A percentile compares a stretch with the other conserved stretches of the same genome.
Evolutionary conservation across 2,888 invertebrate species (phyloP).

Genomic region (Kryphioiulus occultus): DNA sequence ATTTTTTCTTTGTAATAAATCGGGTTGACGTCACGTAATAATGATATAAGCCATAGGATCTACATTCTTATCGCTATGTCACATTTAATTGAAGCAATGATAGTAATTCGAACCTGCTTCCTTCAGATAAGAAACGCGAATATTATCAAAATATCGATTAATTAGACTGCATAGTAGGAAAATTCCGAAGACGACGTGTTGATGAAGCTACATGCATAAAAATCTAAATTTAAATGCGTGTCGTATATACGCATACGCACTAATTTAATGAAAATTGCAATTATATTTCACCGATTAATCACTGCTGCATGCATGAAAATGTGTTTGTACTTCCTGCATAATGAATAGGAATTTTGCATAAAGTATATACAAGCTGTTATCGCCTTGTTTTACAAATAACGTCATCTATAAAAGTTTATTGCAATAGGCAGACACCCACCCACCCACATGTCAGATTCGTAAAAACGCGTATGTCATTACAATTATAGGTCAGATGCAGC

Average conservation of each 20-base stretch:
- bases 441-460: constrained; percentile 14
- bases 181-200: neutral
- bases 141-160: constrained; percentile 35
- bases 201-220: neutral
- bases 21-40: constrained; percentile 15
- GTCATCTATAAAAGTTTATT: neutral
- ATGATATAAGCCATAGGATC: constrained; percentile 7
- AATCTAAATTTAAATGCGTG: neutral
- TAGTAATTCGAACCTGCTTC: constrained; percentile 39
- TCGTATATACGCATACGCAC: neutral
- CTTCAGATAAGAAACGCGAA: constrained; percentile 10
- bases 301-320: constrained; percentile 21
- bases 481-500: neutral
- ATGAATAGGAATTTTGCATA: constrained; percentile 18
- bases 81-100: constrained; percentile 20
- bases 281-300: constrained; percentile 5
- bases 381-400: constrained; percentile 33
- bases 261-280: constrained; percentile 39
- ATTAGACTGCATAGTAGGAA: neutral
- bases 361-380: constrained; percentile 25
- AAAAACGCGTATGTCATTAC: neutral
- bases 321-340: constrained; percentile 33
- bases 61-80: neutral
- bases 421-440: neutral
- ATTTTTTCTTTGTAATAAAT: neutral